phyloP scores from a whole-genome alignment of 2,888 invertebrate species.

The Sarcophaga carnaria region DNA sequence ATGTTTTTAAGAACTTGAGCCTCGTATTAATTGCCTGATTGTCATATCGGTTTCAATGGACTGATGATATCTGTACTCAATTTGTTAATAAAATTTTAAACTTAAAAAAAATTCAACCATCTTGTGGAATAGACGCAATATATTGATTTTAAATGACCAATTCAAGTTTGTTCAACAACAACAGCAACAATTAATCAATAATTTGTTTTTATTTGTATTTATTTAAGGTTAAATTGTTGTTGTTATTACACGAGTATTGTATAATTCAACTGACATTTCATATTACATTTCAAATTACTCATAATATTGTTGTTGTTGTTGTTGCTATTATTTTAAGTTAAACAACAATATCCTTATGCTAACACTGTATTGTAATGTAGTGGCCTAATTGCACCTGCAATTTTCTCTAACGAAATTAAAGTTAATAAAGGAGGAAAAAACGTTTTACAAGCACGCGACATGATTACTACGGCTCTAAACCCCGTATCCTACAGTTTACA shows the following conservation, averaged over 20 bases:
- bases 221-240: neutral
- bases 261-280: neutral
- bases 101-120: no score
- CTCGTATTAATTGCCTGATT: no score
- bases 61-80: no score
- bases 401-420: conserved; percentile 51
- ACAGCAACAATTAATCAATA: neutral
- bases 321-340: neutral
- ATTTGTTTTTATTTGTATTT: neutral
- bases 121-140: no score
- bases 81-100: no score
- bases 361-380: neutral
- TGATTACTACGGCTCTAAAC: neutral
- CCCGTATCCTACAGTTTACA: neutral
- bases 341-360: neutral
- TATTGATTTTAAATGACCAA: no score
- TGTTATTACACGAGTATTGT: neutral
- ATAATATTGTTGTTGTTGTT: neutral
- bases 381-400: conserved; percentile 51
- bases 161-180: no score
- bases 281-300: neutral
- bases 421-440: conserved; percentile 17
- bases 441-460: conserved; percentile 53
- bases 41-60: no score
- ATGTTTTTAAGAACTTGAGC: no score